Percentiles rank a stretch among this genome's conserved stretches.
These are phyloP conservation scores for Callospermophilus lateralis DNA, from an alignment of 2,113 vertebrate species.

Conservation along the genomic window DNA sequence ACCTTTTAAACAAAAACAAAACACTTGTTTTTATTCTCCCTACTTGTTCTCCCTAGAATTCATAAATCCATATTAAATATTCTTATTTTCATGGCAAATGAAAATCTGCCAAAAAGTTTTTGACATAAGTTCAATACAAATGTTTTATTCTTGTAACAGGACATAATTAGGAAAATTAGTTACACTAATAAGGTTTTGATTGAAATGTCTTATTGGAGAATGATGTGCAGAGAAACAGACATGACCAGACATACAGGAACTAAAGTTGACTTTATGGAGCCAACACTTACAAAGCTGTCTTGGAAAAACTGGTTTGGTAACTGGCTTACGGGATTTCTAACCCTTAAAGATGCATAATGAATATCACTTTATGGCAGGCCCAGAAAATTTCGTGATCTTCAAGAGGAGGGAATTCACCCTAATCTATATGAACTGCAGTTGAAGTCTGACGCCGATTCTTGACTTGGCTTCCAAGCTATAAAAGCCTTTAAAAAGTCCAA, in stretches of 20 bases:
- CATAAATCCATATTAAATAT: background rate
- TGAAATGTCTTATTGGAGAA: slow-evolving; percentile 44
- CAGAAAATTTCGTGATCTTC: background rate
- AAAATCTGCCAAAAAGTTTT: background rate
- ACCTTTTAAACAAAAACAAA: slow-evolving; percentile 46
- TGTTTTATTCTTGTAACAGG: background rate
- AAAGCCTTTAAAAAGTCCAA: background rate
- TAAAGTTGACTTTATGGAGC: background rate
- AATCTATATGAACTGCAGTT: background rate
- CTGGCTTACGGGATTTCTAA: background rate
- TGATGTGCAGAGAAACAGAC: background rate
- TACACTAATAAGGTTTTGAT: slow-evolving; percentile 26
- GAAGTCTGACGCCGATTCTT: slow-evolving; percentile 37
- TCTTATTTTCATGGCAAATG: slow-evolving; percentile 2
- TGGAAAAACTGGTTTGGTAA: background rate
- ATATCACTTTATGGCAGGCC: background rate
- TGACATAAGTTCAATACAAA: background rate
- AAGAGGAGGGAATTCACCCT: slow-evolving; percentile 3
- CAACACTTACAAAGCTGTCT: background rate
- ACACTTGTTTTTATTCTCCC: slow-evolving; percentile 37
- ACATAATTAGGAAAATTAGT: slow-evolving; percentile 2
- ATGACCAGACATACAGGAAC: slow-evolving; percentile 8
- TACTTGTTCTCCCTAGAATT: background rate
- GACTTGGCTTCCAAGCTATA: background rate
- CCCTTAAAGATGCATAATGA: background rate